phyloP scores from a whole-genome alignment of 2,888 invertebrate genomes.

The Deilephila porcellus region DNA sequence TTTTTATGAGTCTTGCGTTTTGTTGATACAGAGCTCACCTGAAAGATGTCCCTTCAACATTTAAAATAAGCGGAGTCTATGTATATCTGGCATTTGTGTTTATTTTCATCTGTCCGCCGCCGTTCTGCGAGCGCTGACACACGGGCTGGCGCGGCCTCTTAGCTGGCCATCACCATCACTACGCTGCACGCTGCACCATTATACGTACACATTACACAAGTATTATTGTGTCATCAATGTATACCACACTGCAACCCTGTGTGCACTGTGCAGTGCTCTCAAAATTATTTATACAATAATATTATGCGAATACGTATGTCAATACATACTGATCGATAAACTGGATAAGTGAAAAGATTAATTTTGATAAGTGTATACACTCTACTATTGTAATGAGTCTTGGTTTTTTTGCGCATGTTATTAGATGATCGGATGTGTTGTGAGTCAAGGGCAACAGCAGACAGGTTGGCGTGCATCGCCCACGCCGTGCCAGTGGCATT shows the following conservation, averaged over 20 bases:
- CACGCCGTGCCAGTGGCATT: not conserved
- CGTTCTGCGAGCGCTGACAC: not conserved
- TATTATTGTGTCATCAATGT: too few relatives aligned
- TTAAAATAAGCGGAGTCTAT: conserved; percentile 37
- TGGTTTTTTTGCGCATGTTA: not conserved
- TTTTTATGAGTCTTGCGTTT: not conserved
- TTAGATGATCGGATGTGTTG: not conserved
- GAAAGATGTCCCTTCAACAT: not conserved
- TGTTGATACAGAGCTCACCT: not conserved
- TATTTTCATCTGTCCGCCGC: conserved; percentile 40
- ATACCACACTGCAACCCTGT: too few relatives aligned
- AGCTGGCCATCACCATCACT: not conserved
- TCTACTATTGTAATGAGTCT: not conserved
- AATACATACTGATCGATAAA: not conserved
- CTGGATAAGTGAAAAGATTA: not conserved
- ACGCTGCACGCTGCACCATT: not conserved
- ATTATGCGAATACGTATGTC: not conserved
- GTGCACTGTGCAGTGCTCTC: not conserved
- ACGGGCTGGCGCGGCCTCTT: not conserved
- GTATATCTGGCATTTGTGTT: conserved; percentile 54
- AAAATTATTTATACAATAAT: not conserved
- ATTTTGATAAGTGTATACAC: not conserved
- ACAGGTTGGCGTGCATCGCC: not conserved
- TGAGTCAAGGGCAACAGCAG: not conserved
- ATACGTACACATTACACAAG: too few relatives aligned